Conservation (phyloP, 2,797 vertebrate genomes). For the Smutsia temminckii region DNA sequence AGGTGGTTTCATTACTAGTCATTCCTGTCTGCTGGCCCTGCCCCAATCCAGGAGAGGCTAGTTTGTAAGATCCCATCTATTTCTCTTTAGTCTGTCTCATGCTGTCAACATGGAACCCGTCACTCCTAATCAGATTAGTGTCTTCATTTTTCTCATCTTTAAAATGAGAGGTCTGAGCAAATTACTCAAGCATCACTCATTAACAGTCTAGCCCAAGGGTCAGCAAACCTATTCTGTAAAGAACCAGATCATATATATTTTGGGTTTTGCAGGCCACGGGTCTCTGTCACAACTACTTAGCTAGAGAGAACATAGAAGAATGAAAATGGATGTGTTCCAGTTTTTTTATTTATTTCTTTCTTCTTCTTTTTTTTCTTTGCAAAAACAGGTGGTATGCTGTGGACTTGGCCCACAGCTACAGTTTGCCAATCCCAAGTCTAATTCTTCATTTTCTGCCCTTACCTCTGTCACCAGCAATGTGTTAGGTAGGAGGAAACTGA, state of each 20-base stretch:
- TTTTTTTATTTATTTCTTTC: neutral
- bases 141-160: constrained; percentile 42
- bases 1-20: neutral
- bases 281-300: constrained; percentile 4
- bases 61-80: neutral
- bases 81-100: neutral
- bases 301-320: neutral
- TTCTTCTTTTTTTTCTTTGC: neutral
- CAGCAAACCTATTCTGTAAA: constrained; percentile 31
- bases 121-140: neutral
- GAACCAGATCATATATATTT: neutral
- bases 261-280: neutral
- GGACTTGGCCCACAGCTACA: neutral
- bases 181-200: neutral
- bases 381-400: constrained; percentile 6
- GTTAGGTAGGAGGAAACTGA: neutral
- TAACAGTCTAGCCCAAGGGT: neutral
- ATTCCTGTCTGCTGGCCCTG: neutral
- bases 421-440: constrained; percentile 1
- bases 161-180: constrained; percentile 20
- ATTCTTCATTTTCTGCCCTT: constrained; percentile 17
- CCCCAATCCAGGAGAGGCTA: neutral
- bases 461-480: constrained; percentile 27
- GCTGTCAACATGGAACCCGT: neutral
- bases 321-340: neutral